Evolutionary conservation across 2,113 vertebrate species (phyloP).

Genomic region (Platysteira castanea): DNA sequence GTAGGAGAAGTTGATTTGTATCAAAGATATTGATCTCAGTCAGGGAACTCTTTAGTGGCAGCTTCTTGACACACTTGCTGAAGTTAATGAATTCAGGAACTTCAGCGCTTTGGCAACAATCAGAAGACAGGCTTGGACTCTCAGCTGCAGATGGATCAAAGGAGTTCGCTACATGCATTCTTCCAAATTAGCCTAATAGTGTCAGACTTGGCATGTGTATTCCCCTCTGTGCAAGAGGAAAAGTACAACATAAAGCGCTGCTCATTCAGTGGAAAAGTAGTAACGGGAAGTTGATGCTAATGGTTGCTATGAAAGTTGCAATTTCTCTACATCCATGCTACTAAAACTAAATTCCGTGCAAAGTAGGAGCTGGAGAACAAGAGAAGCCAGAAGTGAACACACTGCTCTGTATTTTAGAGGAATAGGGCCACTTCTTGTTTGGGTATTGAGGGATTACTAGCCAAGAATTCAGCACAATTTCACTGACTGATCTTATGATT

Average conservation of each 20-base stretch:
- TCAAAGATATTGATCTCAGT: neutral
- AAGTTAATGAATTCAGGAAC: neutral
- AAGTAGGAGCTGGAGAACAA: neutral
- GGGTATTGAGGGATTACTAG: neutral
- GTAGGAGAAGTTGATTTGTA: neutral
- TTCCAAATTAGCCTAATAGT: neutral
- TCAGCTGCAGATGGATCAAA: neutral
- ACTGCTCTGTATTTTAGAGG: neutral
- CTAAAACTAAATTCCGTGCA: neutral
- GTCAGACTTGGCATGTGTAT: neutral
- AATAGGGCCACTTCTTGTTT: neutral
- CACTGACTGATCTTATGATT: neutral
- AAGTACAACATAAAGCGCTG: accelerated
- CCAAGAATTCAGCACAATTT: neutral
- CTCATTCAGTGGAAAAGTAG: neutral
- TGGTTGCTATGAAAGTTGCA: neutral
- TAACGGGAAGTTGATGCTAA: neutral
- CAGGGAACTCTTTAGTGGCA: neutral
- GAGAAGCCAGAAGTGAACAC: neutral
- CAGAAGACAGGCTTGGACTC: neutral
- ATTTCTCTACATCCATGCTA: neutral
- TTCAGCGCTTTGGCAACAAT: neutral
- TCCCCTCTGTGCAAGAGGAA: neutral
- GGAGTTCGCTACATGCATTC: neutral
- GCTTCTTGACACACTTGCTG: neutral